Base-by-base conservation (phyloP, 2,888 invertebrate species). In the Diaprepes abbreviatus region DNA sequence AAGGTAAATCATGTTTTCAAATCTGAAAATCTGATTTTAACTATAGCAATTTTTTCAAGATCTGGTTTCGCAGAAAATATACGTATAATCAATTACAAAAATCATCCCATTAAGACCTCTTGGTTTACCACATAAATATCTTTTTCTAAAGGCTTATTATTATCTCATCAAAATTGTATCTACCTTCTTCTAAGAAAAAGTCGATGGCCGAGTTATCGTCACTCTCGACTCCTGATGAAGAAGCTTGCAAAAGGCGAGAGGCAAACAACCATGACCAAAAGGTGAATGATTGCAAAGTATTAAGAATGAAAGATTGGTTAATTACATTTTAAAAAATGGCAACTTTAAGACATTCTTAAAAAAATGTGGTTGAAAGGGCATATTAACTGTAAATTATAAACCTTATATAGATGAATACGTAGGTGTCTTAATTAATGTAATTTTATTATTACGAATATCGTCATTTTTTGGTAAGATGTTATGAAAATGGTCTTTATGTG, bases 181-280 rank as follows among this genome's bases (percentile, higher is more conserved):
- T 45, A 17, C 9, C 17, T 59, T 10, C 33, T 58, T 58, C 58
- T 59, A 10, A 28, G 59, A 45, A 59, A 17, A 33, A 59, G 59
- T 59, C 59, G 45, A 38, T 12, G 59, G n/a, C 45, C 59, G 31
- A 14, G 45, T 43, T 28, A 45, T n/a, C 31, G 14, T 12, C 16
- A 43, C 14, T 38, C 28, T 54, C 35, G 19, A 19, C 59, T 59
- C n/a, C 45, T 17, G 45, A 28, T 31, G 17, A 59, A 43, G 58
- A 59, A 59, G 43, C 45, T 33, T 17, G 31, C 24, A 21, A 38
- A 57, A 43, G 31, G 45, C 59, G 14, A 59, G 12, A 10, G 40
- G 59, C 59, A 31, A 59, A 14, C n/a, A 57, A 19, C 57, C 43
- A 43, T 43, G 59, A 59, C 59, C 33, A 12, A 28, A 33, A 31